Conservation (phyloP, 2,797 vertebrate species). For the Enteromius treurensis region DNA sequence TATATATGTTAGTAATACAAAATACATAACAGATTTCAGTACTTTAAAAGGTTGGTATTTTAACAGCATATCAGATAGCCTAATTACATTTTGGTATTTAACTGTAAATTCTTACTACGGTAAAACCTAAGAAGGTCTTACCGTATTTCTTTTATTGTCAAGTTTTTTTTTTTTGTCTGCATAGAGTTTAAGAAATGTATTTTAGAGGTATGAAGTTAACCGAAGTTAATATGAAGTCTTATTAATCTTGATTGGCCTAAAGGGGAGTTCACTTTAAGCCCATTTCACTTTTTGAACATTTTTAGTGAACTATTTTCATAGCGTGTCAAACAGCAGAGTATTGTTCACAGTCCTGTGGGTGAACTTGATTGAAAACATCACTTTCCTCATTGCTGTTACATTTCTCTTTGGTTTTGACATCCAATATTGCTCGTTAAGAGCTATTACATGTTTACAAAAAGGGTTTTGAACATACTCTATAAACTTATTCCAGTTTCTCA, state of each 20-base stretch:
- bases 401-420: neutral
- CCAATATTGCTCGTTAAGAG: neutral
- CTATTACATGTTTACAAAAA: neutral
- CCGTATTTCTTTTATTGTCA: no score
- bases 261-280: neutral
- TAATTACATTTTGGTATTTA: no score
- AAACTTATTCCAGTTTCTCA: neutral
- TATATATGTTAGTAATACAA: no score
- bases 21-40: no score
- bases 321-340: neutral
- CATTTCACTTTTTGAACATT: neutral
- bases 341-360: neutral
- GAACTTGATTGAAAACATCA: conserved; percentile 12
- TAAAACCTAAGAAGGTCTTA: no score
- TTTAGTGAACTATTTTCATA: neutral
- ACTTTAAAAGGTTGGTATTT: no score
- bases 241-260: neutral
- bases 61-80: no score
- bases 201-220: no score
- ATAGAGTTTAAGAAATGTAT: no score
- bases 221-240: no score
- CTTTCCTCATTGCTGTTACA: neutral
- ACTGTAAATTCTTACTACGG: no score
- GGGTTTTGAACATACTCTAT: neutral
- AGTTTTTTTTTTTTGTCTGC: no score